Evolutionary conservation across 2,888 invertebrate genomes (phyloP).

Genomic region (Ctena decussata): DNA sequence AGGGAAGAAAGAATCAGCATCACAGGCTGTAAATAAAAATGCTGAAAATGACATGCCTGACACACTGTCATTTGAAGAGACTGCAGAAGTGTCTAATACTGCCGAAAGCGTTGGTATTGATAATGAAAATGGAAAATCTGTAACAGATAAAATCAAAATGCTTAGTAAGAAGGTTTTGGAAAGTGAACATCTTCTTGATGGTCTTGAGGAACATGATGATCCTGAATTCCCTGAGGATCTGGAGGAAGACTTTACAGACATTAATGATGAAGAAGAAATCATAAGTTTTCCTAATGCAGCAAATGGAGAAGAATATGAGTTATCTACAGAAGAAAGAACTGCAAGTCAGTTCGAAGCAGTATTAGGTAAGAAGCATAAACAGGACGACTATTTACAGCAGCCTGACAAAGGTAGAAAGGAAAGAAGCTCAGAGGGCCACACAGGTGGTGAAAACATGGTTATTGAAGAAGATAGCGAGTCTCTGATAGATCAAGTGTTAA

Average conservation of each 20-base stretch:
- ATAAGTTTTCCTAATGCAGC: background rate
- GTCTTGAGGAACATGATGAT: background rate
- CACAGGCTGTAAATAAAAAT: background rate
- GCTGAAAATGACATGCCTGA: no score
- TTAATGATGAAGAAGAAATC: background rate
- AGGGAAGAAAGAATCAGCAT: background rate
- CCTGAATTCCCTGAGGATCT: background rate
- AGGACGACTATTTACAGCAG: background rate
- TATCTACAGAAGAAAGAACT: background rate
- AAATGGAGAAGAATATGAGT: no score
- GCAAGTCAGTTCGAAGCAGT: background rate
- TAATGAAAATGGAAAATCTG: no score
- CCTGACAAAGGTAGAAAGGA: background rate
- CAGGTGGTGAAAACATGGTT: background rate
- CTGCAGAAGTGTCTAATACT: background rate
- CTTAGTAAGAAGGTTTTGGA: background rate
- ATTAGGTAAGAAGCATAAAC: background rate
- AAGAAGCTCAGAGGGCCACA: background rate
- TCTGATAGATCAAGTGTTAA: slow-evolving; percentile 52
- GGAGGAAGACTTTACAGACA: background rate
- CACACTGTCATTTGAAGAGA: background rate
- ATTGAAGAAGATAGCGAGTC: slow-evolving; percentile 49
- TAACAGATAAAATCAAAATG: slow-evolving; percentile 20
- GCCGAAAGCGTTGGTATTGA: no score
- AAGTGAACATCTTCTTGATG: background rate